These are phyloP conservation scores for Cephus pulcher DNA, from an alignment of 2,888 invertebrate genomes.

Conservation along the genomic window DNA sequence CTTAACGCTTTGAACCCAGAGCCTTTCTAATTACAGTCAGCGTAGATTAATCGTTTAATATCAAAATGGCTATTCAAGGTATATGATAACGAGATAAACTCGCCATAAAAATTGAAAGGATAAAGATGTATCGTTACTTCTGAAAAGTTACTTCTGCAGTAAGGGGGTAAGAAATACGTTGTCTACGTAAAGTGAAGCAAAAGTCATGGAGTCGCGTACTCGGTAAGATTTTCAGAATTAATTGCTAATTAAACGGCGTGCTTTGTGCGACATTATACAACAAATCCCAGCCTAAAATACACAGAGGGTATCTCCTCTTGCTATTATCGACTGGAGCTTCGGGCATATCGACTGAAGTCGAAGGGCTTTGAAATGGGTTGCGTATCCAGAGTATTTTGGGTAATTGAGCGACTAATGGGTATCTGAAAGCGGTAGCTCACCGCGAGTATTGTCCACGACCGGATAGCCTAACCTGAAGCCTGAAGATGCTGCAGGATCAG, in stretches of 20 bases:
- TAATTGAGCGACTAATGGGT: conserved; percentile 46
- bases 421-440: conserved; percentile 10
- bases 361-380: conserved; percentile 24
- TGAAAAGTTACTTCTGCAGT: not conserved
- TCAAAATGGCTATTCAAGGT: not conserved
- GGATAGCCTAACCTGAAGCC: conserved; percentile 10
- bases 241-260: not conserved
- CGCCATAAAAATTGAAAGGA: not conserved
- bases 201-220: not conserved
- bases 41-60: not conserved
- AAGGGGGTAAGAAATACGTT: not conserved
- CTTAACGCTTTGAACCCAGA: not conserved
- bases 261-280: conserved; percentile 2
- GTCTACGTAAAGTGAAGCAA: not conserved
- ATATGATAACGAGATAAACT: not conserved
- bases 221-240: not conserved
- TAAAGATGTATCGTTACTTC: not conserved
- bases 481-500: not conserved
- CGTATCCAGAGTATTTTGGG: conserved; percentile 27
- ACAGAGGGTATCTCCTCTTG: conserved; percentile 4
- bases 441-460: conserved; percentile 18
- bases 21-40: not conserved
- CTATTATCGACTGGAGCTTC: conserved; percentile 2
- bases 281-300: conserved; percentile 2
- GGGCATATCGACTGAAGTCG: conserved; percentile 5